Evolutionary conservation across 2,113 vertebrate species (phyloP).

Genomic region (Otolemur garnettii): DNA sequence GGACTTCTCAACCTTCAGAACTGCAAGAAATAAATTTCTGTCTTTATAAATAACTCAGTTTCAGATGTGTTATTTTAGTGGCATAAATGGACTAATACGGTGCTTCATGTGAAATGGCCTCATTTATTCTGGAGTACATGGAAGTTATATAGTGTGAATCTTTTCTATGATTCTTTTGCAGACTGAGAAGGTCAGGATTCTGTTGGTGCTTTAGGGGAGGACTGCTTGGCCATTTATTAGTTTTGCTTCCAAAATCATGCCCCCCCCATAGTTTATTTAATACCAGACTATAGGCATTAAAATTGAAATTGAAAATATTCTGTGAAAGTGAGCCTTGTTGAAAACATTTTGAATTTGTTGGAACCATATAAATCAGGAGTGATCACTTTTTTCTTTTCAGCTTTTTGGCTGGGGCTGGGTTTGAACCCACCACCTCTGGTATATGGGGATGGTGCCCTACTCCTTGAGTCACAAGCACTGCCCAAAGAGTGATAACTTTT

Average conservation of each 20-base stretch:
- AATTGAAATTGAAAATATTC: not conserved
- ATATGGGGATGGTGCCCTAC: no score
- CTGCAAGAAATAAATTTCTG: not conserved
- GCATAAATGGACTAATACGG: not conserved
- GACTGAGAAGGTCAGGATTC: not conserved
- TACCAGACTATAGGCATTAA: not conserved
- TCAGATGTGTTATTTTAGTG: not conserved
- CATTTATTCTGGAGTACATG: not conserved
- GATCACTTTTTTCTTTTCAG: not conserved
- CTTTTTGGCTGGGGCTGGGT: no score
- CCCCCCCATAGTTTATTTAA: not conserved
- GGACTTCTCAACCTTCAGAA: not conserved
- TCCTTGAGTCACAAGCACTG: no score
- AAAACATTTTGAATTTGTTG: not conserved
- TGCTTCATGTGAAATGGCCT: not conserved
- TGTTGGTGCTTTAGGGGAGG: not conserved
- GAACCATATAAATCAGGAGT: not conserved
- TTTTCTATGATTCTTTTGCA: not conserved
- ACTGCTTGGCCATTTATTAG: not conserved
- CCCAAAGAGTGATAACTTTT: not conserved
- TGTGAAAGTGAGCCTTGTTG: not conserved
- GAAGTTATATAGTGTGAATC: not conserved
- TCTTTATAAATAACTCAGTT: not conserved
- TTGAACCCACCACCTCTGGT: no score
- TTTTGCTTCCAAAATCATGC: not conserved